Percentiles rank a stretch among this genome's conserved stretches.
Conservation (phyloP, 2,113 vertebrate species). For the Trematocara marginatum region DNA sequence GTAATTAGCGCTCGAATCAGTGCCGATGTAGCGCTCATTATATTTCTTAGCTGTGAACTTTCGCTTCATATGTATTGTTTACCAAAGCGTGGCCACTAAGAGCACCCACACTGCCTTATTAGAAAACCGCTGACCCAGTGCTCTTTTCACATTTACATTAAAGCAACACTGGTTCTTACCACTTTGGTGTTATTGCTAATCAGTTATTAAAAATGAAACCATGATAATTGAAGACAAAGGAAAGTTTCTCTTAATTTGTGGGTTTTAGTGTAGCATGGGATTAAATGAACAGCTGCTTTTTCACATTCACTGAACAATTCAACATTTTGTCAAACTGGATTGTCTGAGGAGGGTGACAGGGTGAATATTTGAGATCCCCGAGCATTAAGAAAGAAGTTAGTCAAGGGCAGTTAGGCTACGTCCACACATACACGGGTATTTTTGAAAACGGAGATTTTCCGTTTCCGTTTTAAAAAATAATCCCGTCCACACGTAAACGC, state of each 20-base stretch:
- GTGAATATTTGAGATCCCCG: not conserved
- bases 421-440: too few species aligned
- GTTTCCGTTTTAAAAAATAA: too few species aligned
- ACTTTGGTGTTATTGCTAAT: not conserved
- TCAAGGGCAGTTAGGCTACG: not conserved
- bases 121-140: conserved; percentile 12
- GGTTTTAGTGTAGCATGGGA: not conserved
- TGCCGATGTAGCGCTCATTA: conserved; percentile 18
- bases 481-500: too few species aligned
- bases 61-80: conserved; percentile 30
- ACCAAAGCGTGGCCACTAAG: not conserved
- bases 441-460: too few species aligned
- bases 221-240: not conserved
- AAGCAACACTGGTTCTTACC: not conserved
- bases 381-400: not conserved
- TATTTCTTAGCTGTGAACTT: conserved; percentile 28
- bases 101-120: conserved; percentile 1
- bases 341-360: not conserved
- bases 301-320: not conserved
- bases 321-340: not conserved
- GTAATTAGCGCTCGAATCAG: conserved; percentile 25
- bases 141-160: conserved; percentile 16
- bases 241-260: not conserved
- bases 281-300: not conserved
- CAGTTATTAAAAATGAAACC: not conserved